phyloP scores from a whole-genome alignment of 2,797 vertebrate species.

The Anisognathus igniventris region DNA sequence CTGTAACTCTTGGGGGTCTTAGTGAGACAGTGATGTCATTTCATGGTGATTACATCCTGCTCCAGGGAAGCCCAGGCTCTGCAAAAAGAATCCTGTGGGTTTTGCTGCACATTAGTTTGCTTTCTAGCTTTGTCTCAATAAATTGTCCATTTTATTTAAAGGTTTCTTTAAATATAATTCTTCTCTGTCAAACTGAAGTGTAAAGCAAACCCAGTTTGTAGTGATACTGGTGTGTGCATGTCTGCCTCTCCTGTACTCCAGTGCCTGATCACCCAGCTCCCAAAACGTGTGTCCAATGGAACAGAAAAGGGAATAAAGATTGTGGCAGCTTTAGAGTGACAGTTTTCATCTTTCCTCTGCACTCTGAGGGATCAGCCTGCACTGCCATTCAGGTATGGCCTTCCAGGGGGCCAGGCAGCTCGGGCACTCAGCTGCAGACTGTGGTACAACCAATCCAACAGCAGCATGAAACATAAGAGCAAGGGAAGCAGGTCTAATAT shows the following conservation, averaged over 20 bases:
- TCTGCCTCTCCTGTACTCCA: not conserved
- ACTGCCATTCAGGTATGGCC: not conserved
- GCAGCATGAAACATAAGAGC: not conserved
- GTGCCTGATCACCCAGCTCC: not conserved
- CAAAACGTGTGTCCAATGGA: fast-evolving
- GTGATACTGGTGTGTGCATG: not conserved
- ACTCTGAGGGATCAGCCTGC: not conserved
- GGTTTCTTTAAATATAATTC: not conserved
- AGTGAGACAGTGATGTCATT: not conserved
- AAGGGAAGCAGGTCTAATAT: slow-evolving; percentile 26
- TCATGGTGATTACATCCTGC: not conserved
- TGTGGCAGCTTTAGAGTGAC: not conserved
- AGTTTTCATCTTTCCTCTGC: not conserved
- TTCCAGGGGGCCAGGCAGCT: not conserved
- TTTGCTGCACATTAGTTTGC: not conserved
- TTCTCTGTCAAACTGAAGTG: not conserved
- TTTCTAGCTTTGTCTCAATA: not conserved
- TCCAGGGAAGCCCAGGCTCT: not conserved
- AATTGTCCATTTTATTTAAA: not conserved
- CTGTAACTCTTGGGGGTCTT: not conserved
- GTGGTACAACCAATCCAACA: fast-evolving
- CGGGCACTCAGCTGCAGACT: not conserved
- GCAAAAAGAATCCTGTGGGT: not conserved
- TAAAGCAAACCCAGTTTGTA: not conserved
- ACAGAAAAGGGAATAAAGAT: not conserved